A percentile compares a stretch with the other conserved stretches of the same genome.
Evolutionary conservation across 2,113 vertebrate species (phyloP).

Genomic region (Pterocles burchelli): DNA sequence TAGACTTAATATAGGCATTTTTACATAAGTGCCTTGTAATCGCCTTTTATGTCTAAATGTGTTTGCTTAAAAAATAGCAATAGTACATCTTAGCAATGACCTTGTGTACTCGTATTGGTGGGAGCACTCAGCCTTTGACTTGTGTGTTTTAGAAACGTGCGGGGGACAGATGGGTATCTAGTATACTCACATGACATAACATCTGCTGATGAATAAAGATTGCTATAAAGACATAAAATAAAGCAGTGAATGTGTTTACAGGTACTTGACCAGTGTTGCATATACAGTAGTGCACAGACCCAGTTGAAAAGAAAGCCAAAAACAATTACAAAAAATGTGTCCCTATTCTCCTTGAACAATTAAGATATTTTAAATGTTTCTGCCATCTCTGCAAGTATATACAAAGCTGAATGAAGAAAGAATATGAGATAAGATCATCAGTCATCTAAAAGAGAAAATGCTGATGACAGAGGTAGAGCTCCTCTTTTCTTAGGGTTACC

Average conservation of each 20-base stretch:
- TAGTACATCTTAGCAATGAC: background rate
- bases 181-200: background rate
- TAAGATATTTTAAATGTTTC: background rate
- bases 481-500: background rate
- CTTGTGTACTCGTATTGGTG: background rate
- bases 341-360: background rate
- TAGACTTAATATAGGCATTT: background rate
- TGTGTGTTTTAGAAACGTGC: background rate
- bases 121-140: slow-evolving; percentile 1
- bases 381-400: background rate
- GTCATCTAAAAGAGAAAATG: background rate
- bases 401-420: background rate
- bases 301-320: background rate
- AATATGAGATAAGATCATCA: background rate
- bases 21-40: background rate
- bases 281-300: background rate
- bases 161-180: background rate
- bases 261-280: background rate
- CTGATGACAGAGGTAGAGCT: background rate
- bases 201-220: slow-evolving; percentile 5
- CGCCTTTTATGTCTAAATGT: background rate
- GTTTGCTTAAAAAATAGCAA: background rate
- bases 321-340: background rate
- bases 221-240: background rate
- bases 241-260: background rate